Base-by-base conservation (phyloP, 2,888 invertebrate genomes). In the Zaprionus bogoriensis region DNA sequence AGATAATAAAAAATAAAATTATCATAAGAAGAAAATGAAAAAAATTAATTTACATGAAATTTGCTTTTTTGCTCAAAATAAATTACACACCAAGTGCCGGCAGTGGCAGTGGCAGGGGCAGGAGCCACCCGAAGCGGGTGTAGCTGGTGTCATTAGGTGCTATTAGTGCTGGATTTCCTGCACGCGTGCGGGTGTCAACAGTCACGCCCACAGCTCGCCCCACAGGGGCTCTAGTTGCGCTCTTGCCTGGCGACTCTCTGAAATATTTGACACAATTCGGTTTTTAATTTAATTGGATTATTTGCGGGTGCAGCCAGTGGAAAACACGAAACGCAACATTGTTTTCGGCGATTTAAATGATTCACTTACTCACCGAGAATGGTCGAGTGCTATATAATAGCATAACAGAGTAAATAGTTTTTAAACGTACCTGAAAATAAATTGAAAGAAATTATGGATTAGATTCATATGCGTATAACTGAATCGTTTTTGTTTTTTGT, bases 31-130 rank as follows among this genome's bases (percentile, higher is more conserved):
- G 67, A 75, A 74, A 62, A 71, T 48, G 67, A 61, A 67, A 75
- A 74, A 72, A 76, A 77, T 77, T 76, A 80, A 80, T 80, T 77
- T 80, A 70, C 76, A 77, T 80, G 80, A 77, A 76, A 71, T 76
- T 77, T 70, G 48, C 39, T 67, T 67, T 53, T 55, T 59, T 27
- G 39, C 60, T 32, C 50, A 59, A 75, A 68, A 69, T 61, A 77
- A 77, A 73, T 74, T 69, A 72, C 64, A 51, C 54, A 19, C 36
- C 52, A 54, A 61, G 38, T 50, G 55, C 48, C 12, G 3, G 28
- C 0, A 20, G 27, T 19, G 45, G 14, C 3, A 0, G 32, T 9
- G 14, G 36, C 12, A 17, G n/a, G 22, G 36, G 19, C n/a, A n/a
- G n/a, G n/a, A n/a, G n/a, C n/a, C n/a, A n/a, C n/a, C n/a, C n/a